phyloP scores from a whole-genome alignment of 2,888 invertebrate species.

The Cynaeus angustus region DNA sequence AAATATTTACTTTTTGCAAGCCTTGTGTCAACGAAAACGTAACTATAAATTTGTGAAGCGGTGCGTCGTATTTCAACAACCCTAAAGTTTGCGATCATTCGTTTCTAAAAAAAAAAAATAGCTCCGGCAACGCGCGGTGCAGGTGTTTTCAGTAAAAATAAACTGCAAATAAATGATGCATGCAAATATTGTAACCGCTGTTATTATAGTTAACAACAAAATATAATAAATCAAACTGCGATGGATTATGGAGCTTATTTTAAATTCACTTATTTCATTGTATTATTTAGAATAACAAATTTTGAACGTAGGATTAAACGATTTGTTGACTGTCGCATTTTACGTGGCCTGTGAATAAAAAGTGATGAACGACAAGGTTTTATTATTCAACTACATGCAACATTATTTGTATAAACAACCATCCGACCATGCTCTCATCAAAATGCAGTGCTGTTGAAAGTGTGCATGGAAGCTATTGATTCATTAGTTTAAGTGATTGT shows the following conservation, averaged over 20 bases:
- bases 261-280: background rate
- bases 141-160: constrained; percentile 1
- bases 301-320: constrained; percentile 44
- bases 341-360: constrained; percentile 2
- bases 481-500: constrained; percentile 49
- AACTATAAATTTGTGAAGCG: no score
- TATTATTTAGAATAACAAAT: constrained; percentile 36
- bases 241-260: background rate
- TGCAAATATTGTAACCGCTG: constrained; percentile 5
- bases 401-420: constrained; percentile 31
- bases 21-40: no score
- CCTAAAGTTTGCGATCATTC: no score
- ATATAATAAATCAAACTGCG: background rate
- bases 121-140: constrained; percentile 3
- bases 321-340: constrained; percentile 6
- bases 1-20: no score
- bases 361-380: background rate
- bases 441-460: constrained; percentile 66
- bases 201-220: background rate
- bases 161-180: background rate
- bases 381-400: constrained; percentile 44
- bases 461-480: constrained; percentile 64
- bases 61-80: no score
- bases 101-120: background rate
- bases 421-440: constrained; percentile 50